Base-by-base conservation (phyloP, 2,888 invertebrate species). In the Elgonia sp. region DNA sequence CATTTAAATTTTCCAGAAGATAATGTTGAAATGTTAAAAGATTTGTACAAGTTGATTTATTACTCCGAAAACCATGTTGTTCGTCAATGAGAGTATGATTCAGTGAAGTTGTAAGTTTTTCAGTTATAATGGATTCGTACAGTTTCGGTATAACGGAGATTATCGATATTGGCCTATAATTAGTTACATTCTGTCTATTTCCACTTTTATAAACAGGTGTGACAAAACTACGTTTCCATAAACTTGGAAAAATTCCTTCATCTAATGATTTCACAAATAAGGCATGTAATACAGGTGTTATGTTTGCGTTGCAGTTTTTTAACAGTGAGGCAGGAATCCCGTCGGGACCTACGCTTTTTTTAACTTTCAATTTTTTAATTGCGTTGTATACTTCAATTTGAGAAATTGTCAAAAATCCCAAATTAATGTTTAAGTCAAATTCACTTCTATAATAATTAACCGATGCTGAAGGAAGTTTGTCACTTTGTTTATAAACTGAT, bases 11-110 rank as follows among this genome's bases (percentile, higher is more conserved):
- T 14, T 69, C 50, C 10, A 69, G n/a, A 14, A 72, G 18, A 57
- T 55, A 72, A n/a, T 72, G 50, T 39, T 72, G 72, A 18, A 72
- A 72, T 14, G 42, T 40, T 42, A 65, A 42, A 12, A 65, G 42
- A 65, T 65, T 65, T 18, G 65, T 65, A 7, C n/a, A n/a, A 14
- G 65, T 77, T 1, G 77, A 77, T 42, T 42, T 42, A 16, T 37
- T 53, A 21, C n/a, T 46, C 16, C 50, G 16, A 29, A 77, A 77
- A 9, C 77, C 77, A 46, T 77, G 77, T 50, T 77, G 67, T 39
- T 77, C 77, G 0, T 77, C 67, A n/a, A 77, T 46, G 39, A 70
- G 0, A 1, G 55, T 8, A 9, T n/a, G 18, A 0, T 18, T 40
- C 14, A 42, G 39, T 4, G 46, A 18, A 16, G 12, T 14, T n/a